A percentile compares a stretch with the other conserved stretches of the same genome.
Conservation (phyloP, 2,113 vertebrate species). For the Plectropomus leopardus region DNA sequence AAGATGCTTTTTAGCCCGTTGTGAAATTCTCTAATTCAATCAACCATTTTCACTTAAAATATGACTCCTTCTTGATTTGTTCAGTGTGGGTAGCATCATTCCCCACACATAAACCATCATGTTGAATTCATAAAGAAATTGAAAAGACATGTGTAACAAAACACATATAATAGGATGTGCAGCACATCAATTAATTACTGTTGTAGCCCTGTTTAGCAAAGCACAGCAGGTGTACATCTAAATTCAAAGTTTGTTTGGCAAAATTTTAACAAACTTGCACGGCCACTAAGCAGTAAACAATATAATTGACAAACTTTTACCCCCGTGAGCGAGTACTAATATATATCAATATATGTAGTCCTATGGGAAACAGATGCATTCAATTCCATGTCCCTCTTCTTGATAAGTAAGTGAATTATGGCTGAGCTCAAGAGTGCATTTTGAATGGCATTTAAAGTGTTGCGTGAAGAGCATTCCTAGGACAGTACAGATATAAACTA, state of each 20-base stretch:
- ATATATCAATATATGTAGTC: not conserved
- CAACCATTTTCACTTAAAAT: not conserved
- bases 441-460: slow-evolving; percentile 55
- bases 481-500: slow-evolving; percentile 44
- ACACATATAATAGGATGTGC: not conserved
- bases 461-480: slow-evolving; percentile 42
- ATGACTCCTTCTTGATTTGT: not conserved
- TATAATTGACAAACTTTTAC: not conserved
- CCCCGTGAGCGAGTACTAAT: not conserved
- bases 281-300: too few relatives aligned
- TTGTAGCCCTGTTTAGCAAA: not conserved
- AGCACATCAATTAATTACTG: not conserved
- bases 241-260: not conserved
- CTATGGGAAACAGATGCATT: slow-evolving; percentile 27
- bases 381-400: slow-evolving; percentile 18
- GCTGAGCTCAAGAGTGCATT: slow-evolving; percentile 40
- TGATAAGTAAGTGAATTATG: slow-evolving; percentile 37
- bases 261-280: not conserved
- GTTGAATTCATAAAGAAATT: not conserved
- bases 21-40: not conserved
- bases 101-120: not conserved
- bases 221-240: not conserved
- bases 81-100: not conserved
- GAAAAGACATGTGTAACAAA: not conserved
- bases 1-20: slow-evolving; percentile 8